Evolutionary conservation across 92 coral and sea anemone genomes (phyloP), one percentile per base, ranked within the genome.

Genomic region (Zoanthus sociatus): DNA sequence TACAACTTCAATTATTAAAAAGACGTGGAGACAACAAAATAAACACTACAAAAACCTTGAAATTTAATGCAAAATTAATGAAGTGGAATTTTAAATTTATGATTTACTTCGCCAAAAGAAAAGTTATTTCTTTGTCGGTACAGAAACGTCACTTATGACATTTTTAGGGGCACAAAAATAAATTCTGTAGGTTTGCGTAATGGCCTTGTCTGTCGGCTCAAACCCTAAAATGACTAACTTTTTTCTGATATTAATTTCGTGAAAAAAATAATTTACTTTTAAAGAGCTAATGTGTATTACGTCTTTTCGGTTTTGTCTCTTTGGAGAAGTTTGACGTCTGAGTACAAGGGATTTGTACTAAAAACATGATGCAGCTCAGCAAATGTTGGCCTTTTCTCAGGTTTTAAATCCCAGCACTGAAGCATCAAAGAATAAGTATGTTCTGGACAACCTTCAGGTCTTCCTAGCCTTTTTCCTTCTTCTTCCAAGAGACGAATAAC

Each of bases 351-450:
- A 88, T 97, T 96, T 55, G 99, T 97, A 61, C 96, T 97, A 91
- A 97, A 97, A 37, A 95, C 94, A 69, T 95, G 82, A 79, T 97
- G 98, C 3, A 97, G 86, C 87, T 93, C 96, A 17, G 96, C 90
- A 89, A 97, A 97, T 0, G 99, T 97, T 30, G 99, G 99, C 48
- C 99, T 89, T 69, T 91, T 92, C 76, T 95, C 99, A 7, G 99
- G 95, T n/a, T 83, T 91, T 42, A 97, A 92, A 84, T 97, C 99
- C 99, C 99, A 97, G 92, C 99, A 97, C 82, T 92, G 96, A 55
- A 97, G 85, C 99, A 97, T 97, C 71, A 97, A 92, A 58, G 94
- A 94, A 74, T 95, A 97, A 3, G 98, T 96, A 86, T 95, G 98
- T 54, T 97, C 97, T 64, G 99, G 99, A 56, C 99, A 97, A 3